phyloP scores from a whole-genome alignment of 2,888 invertebrate genomes.

The Lutraria lutraria region DNA sequence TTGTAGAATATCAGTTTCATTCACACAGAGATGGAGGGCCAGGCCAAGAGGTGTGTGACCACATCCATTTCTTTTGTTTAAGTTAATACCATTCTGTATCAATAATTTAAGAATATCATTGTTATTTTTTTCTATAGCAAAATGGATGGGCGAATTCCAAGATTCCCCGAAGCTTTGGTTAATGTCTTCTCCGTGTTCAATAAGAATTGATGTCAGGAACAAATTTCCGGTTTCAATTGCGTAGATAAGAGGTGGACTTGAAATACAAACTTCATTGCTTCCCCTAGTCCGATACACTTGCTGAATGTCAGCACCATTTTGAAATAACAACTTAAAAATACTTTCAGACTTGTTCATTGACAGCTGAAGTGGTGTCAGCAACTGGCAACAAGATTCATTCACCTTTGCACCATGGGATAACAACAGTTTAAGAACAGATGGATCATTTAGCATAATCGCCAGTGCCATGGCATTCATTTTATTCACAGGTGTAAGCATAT shows the following conservation, averaged over 20 bases:
- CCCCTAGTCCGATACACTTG: constrained; percentile 66
- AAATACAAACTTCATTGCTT: constrained; percentile 55
- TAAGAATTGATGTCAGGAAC: constrained; percentile 67
- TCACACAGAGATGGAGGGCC: constrained; percentile 54
- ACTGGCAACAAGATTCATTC: constrained; percentile 70
- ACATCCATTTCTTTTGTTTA: constrained; percentile 68
- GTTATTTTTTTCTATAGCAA: constrained; percentile 67
- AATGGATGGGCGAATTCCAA: constrained; percentile 69
- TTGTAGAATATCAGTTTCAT: constrained; percentile 54
- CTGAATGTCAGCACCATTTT: constrained; percentile 72
- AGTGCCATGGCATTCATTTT: constrained; percentile 73
- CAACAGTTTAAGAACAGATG: constrained; percentile 68
- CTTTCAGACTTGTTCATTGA: constrained; percentile 72
- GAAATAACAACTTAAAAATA: constrained; percentile 71
- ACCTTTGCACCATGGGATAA: constrained; percentile 69
- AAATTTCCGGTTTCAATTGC: constrained; percentile 70
- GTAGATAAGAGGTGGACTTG: constrained; percentile 69
- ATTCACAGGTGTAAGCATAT: constrained; percentile 54
- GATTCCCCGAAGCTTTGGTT: constrained; percentile 71
- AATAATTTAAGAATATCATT: constrained; percentile 70
- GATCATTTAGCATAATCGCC: constrained; percentile 73
- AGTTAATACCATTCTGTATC: constrained; percentile 71
- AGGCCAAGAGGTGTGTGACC: constrained; percentile 72
- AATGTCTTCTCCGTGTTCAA: constrained; percentile 74
- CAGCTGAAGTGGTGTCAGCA: constrained; percentile 72